phyloP scores from a whole-genome alignment of 2,113 vertebrate species.

The Caranx ignobilis region DNA sequence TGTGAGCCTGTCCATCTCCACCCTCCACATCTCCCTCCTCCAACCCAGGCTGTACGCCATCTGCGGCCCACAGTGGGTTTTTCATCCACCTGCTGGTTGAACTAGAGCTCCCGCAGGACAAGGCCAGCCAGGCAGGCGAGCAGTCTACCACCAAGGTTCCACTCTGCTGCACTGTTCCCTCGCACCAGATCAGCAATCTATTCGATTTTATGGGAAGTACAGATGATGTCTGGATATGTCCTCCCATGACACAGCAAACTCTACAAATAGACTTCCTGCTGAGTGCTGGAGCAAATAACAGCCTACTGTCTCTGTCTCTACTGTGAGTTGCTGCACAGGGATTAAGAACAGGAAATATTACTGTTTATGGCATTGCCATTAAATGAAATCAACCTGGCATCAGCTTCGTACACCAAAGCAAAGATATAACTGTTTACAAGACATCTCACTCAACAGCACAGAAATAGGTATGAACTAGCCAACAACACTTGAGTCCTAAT shows the following conservation, averaged over 20 bases:
- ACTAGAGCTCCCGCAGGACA: conserved; percentile 61
- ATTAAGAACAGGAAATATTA: conserved; percentile 4
- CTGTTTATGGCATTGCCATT: not conserved
- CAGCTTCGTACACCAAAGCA: not conserved
- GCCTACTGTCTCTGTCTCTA: not conserved
- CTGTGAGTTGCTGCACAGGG: not conserved
- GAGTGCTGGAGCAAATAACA: conserved; percentile 6
- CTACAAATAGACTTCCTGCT: conserved; percentile 26
- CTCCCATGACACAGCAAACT: conserved; percentile 61
- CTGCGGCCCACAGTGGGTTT: conserved; percentile 70
- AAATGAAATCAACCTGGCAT: not conserved
- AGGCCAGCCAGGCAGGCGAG: conserved; percentile 37
- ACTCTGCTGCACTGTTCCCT: conserved; percentile 27
- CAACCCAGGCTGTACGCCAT: conserved; percentile 69
- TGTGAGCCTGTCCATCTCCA: conserved; percentile 64
- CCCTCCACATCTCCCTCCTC: conserved; percentile 54
- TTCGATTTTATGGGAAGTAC: conserved; percentile 40
- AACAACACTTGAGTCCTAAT: not conserved
- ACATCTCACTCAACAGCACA: not conserved
- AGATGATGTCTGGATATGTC: conserved; percentile 37
- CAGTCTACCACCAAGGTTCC: conserved; percentile 25
- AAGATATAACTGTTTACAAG: not conserved
- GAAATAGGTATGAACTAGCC: not conserved
- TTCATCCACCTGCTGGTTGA: conserved; percentile 65
- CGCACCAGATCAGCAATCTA: conserved; percentile 27